These are phyloP conservation scores for Solenopsis invicta DNA, from an alignment of 1,140 invertebrate species.

Conservation along the genomic window DNA sequence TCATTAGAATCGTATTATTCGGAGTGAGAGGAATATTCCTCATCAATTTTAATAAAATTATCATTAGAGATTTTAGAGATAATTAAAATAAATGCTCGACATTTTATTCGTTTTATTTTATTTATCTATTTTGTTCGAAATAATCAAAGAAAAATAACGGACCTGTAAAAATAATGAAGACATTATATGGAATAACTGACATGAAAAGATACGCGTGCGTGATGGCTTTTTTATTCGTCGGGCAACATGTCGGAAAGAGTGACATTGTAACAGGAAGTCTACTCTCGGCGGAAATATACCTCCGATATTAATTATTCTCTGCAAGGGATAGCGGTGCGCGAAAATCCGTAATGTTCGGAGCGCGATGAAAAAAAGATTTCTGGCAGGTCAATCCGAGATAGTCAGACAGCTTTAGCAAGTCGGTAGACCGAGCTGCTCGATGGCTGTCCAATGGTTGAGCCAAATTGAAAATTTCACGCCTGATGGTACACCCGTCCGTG, in stretches of 20 bases:
- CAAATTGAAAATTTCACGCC: conserved; percentile 79
- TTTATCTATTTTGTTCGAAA: neutral
- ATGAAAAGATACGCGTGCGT: neutral
- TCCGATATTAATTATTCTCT: conserved; percentile 38
- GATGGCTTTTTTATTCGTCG: neutral
- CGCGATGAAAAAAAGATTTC: conserved; percentile 29
- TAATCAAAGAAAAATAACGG: neutral
- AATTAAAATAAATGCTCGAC: neutral
- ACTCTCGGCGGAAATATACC: neutral
- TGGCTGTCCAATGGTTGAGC: conserved; percentile 61
- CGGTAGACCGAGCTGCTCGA: conserved; percentile 42
- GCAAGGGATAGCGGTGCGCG: neutral
- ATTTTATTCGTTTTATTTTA: neutral
- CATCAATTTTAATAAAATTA: neutral
- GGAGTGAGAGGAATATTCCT: neutral
- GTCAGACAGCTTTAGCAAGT: conserved; percentile 43
- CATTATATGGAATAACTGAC: neutral
- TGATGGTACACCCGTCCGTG: conserved; percentile 66
- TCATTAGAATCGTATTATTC: conserved; percentile 51
- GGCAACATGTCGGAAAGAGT: neutral
- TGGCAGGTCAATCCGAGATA: conserved; percentile 56
- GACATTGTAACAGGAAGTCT: neutral
- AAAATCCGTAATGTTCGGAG: conserved; percentile 33
- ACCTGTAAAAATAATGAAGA: conserved; percentile 10
- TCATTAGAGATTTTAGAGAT: neutral